phyloP scores from a whole-genome alignment of 2,888 invertebrate species.

The Tachina fera region DNA sequence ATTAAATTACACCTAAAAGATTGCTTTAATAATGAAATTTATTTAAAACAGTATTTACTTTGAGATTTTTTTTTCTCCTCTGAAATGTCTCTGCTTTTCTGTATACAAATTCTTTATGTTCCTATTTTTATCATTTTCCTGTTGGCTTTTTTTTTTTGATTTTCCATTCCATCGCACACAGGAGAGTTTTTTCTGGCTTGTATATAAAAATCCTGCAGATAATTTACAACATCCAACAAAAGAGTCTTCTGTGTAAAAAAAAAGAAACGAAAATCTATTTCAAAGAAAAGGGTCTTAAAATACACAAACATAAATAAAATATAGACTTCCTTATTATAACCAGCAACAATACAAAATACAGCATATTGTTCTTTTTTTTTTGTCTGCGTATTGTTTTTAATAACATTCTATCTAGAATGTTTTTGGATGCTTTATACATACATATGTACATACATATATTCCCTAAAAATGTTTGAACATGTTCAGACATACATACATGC shows the following conservation, averaged over 20 bases:
- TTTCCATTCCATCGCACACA: slow-evolving; percentile 56
- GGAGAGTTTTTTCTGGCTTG: slow-evolving; percentile 16
- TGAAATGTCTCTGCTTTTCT: slow-evolving; percentile 5
- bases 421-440: not conserved
- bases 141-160: slow-evolving; percentile 30
- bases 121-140: slow-evolving; percentile 38
- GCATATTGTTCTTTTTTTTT: slow-evolving; percentile 63
- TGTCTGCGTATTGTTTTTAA: slow-evolving; percentile 4
- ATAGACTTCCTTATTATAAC: slow-evolving; percentile 55
- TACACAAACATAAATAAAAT: slow-evolving; percentile 40
- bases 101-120: slow-evolving; percentile 24
- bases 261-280: slow-evolving; percentile 40
- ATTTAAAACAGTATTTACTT: slow-evolving; percentile 1
- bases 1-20: slow-evolving; percentile 19
- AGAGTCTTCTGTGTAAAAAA: slow-evolving; percentile 16
- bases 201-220: slow-evolving; percentile 48
- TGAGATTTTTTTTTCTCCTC: not conserved
- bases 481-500: not conserved
- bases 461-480: slow-evolving; percentile 33
- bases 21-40: not conserved
- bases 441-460: not conserved
- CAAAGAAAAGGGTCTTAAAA: slow-evolving; percentile 48
- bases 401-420: slow-evolving; percentile 3
- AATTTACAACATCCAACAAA: slow-evolving; percentile 62
- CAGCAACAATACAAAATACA: slow-evolving; percentile 53